Evolutionary conservation across 2,888 invertebrate species (phyloP), one percentile per base, ranked within the genome.

Genomic region (Eledone cirrhosa): DNA sequence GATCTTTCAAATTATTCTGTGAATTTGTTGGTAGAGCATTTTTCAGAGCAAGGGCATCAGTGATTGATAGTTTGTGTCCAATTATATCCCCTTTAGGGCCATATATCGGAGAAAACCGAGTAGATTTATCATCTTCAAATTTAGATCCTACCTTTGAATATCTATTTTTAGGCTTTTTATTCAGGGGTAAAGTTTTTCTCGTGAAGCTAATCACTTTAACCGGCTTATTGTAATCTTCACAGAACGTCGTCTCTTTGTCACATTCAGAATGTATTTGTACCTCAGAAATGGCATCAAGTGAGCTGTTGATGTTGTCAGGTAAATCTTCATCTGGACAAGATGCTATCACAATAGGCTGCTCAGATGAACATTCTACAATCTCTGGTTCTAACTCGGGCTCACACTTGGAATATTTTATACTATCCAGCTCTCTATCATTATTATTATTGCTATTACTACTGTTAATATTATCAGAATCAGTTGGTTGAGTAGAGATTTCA

Each of bases 71-170:
- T 41, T 72, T 72, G 31, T 72, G 72, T n/a, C 72, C 72, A 72
- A 72, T 72, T n/a, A 72, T 72, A n/a, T 72, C n/a, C 5, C 72
- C 72, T 41, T 72, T 41, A n/a, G 72, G n/a, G 19, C 72, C 72
- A 7, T 72, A 72, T n/a, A 72, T 72, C 24, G 72, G 72, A 72
- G 72, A 72, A 72, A 33, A 72, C 29, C 33, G 19, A n/a, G n/a
- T 63, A 72, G 72, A 33, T 72, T n/a, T 72, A 72, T n/a, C n/a
- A n/a, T 72, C 72, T n/a, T 41, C n/a, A 13, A 29, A 19, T 13
- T 31, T 31, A 72, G 72, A 33, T 19, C 33, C n/a, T 41, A 72
- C 31, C 11, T 41, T 31, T 22, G 72, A 72, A 72, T 41, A 72
- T 33, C 41, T 72, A 72, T 22, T 72, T 72, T 72, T 29, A 8